Evolutionary conservation across 2,113 vertebrate genomes (phyloP).

Genomic region (Rhodinocichla rosea): DNA sequence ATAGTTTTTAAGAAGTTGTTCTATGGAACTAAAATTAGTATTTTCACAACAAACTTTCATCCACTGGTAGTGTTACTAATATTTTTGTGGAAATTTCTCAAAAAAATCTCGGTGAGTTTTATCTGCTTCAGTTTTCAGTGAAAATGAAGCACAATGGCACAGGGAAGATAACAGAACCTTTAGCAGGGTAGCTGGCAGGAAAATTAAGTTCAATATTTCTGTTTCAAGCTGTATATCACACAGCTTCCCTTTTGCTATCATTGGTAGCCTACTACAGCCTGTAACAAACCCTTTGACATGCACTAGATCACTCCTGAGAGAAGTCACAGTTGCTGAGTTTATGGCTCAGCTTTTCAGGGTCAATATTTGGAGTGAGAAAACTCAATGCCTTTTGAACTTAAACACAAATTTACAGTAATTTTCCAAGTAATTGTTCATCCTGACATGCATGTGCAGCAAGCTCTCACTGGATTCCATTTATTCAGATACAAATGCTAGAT

Average conservation of each 20-base stretch:
- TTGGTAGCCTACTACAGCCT: neutral
- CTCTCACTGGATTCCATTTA: neutral
- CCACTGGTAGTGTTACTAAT: rapidly evolving
- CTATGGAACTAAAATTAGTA: neutral
- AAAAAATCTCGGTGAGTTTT: neutral
- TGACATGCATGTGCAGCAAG: neutral
- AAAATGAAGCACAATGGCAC: neutral
- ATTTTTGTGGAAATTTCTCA: neutral
- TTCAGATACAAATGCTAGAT: neutral
- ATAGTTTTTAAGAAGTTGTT: neutral
- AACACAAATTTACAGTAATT: neutral
- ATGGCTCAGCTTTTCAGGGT: neutral
- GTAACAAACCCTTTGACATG: neutral
- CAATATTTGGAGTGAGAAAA: neutral
- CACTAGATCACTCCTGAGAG: neutral
- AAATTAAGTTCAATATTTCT: neutral
- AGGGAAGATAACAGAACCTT: neutral
- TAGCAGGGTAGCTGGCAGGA: neutral
- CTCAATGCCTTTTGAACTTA: neutral
- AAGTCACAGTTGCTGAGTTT: neutral
- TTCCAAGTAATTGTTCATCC: neutral
- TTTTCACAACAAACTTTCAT: neutral
- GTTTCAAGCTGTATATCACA: neutral
- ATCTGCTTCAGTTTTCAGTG: neutral
- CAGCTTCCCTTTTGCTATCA: neutral